These are phyloP conservation scores for Ochropleura plecta DNA, from an alignment of 2,888 invertebrate species.

Conservation along the genomic window DNA sequence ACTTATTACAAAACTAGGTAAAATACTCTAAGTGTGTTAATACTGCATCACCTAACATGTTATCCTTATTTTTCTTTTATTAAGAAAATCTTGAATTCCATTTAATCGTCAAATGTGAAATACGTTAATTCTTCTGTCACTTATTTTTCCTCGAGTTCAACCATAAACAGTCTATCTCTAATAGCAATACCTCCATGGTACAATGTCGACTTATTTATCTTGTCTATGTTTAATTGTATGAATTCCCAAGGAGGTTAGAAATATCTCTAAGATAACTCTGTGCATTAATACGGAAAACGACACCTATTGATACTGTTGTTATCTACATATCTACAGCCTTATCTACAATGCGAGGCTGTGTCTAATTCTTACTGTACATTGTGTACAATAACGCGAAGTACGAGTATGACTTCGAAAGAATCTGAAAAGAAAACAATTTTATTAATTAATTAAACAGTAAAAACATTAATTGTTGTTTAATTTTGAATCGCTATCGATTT, in stretches of 20 bases:
- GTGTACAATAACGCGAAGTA: constrained; percentile 87
- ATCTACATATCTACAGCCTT: constrained; percentile 53
- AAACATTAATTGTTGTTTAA: no score
- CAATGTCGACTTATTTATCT: constrained; percentile 15
- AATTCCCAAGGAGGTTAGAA: constrained; percentile 45
- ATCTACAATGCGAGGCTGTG: constrained; percentile 41
- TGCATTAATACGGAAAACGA: constrained; percentile 41
- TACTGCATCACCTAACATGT: background rate
- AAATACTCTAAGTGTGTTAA: constrained; percentile 7
- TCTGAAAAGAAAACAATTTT: constrained; percentile 78
- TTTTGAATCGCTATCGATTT: no score
- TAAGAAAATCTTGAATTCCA: background rate
- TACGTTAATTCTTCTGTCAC: constrained; percentile 17
- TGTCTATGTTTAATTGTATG: constrained; percentile 32
- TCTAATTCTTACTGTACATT: constrained; percentile 83
- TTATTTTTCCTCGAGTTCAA: constrained; percentile 7
- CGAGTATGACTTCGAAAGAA: constrained; percentile 85
- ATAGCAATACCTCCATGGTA: constrained; percentile 19
- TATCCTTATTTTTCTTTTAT: constrained; percentile 5
- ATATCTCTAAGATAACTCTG: constrained; percentile 51
- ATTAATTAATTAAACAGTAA: background rate
- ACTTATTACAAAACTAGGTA: background rate
- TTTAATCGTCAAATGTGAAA: background rate
- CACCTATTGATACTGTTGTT: constrained; percentile 43
- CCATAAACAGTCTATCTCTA: background rate